Evolutionary conservation across 2,113 vertebrate species (phyloP).

Genomic region (Istiophorus platypterus): DNA sequence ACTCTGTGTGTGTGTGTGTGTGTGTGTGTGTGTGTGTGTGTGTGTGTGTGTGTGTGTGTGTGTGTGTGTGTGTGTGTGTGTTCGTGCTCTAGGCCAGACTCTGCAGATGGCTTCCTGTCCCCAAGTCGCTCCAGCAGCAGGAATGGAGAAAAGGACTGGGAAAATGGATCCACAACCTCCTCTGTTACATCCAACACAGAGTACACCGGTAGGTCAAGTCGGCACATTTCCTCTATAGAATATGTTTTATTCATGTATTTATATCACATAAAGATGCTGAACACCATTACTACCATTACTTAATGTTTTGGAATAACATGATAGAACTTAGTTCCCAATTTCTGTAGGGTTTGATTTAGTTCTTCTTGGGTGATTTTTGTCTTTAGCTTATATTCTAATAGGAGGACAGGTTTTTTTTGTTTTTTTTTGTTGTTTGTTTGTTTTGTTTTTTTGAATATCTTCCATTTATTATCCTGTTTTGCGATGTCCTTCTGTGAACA

Average conservation of each 20-base stretch:
- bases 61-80: too few relatives aligned
- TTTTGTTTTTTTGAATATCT: neutral
- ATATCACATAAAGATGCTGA: neutral
- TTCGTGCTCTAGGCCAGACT: slow-evolving; percentile 88
- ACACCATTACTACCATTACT: too few relatives aligned
- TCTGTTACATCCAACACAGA: slow-evolving; percentile 96
- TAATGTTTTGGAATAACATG: slow-evolving; percentile 1
- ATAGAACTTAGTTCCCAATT: neutral
- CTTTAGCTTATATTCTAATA: neutral
- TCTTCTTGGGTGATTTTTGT: neutral
- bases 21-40: slow-evolving; percentile 19
- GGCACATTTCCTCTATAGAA: too few relatives aligned
- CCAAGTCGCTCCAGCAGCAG: slow-evolving; percentile 93
- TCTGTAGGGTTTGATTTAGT: neutral
- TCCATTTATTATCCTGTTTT: neutral
- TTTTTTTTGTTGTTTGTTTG: neutral
- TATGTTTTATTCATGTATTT: neutral
- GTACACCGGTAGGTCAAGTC: slow-evolving; percentile 90
- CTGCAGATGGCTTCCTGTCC: slow-evolving; percentile 94
- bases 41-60: neutral
- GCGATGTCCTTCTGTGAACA: neutral
- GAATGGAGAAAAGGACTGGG: slow-evolving; percentile 98
- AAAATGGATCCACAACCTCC: slow-evolving; percentile 96
- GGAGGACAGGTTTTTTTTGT: neutral
- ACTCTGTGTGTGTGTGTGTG: slow-evolving; percentile 2